A percentile compares a stretch with the other conserved stretches of the same genome.
phyloP scores from a whole-genome alignment of 2,797 vertebrate species.

The Helarctos malayanus region DNA sequence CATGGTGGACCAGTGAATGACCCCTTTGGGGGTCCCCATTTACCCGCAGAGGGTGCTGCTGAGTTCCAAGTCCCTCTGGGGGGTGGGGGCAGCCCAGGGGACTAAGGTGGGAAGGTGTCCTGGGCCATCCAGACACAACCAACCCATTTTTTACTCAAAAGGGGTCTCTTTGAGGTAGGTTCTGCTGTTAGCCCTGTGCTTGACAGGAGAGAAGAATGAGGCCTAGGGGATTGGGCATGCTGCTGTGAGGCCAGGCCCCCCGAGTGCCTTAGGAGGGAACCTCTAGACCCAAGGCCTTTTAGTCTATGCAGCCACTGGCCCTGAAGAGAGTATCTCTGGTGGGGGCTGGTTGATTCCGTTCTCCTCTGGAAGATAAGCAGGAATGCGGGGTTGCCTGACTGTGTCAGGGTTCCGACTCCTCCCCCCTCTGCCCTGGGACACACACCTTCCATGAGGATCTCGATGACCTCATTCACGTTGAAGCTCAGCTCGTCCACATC shows the following conservation, averaged over 20 bases:
- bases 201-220: not conserved
- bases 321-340: not conserved
- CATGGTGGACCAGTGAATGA: not conserved
- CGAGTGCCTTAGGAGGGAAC: not conserved
- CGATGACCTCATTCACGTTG: constrained; percentile 93
- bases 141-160: not conserved
- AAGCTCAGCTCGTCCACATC: constrained; percentile 98
- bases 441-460: constrained; percentile 95
- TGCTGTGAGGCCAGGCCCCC: not conserved
- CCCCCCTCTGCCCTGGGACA: not conserved
- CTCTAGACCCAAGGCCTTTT: not conserved
- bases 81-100: no score
- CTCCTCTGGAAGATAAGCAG: not conserved
- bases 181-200: not conserved
- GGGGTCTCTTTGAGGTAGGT: not conserved
- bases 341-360: not conserved
- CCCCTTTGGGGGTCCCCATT: not conserved
- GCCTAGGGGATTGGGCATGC: not conserved
- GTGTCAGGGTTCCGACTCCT: not conserved
- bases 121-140: not conserved
- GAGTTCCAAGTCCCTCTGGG: not conserved
- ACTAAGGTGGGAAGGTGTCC: not conserved
- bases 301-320: not conserved
- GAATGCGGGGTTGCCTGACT: not conserved
- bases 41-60: not conserved